phyloP scores from a whole-genome alignment of 2,888 invertebrate species.

The Cheilosia soror region DNA sequence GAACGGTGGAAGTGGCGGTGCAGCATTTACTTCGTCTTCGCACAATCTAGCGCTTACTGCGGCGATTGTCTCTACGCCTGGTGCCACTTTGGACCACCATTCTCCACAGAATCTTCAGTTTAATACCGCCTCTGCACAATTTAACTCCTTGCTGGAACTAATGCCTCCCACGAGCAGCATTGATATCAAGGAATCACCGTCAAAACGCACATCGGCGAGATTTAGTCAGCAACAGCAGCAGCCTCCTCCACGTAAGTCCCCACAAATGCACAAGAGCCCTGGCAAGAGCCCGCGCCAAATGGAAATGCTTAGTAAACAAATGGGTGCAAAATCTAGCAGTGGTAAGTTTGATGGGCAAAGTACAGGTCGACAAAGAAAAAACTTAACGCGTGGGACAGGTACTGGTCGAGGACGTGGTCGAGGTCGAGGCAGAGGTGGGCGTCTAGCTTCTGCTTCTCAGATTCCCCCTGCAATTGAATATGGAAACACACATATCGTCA shows the following conservation, averaged over 20 bases:
- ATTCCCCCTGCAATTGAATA: conserved; percentile 83
- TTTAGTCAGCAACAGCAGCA: conserved; percentile 79
- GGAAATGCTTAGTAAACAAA: conserved; percentile 82
- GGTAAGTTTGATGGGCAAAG: conserved; percentile 72
- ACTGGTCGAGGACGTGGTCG: conserved; percentile 81
- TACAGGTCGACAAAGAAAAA: conserved; percentile 81
- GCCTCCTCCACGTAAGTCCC: conserved; percentile 85
- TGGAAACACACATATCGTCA: conserved; percentile 86
- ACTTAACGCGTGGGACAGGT: conserved; percentile 81
- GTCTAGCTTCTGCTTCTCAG: conserved; percentile 78
- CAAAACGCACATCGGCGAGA: conserved; percentile 79
- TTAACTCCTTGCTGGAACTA: conserved; percentile 77
- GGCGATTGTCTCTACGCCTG: conserved; percentile 89
- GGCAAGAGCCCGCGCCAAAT: conserved; percentile 88
- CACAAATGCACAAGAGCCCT: conserved; percentile 86
- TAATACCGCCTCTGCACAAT: conserved; percentile 62
- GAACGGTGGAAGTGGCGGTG: conserved; percentile 84
- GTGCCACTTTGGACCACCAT: conserved; percentile 78
- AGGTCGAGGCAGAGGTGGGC: conserved; percentile 84
- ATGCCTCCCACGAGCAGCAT: conserved; percentile 76
- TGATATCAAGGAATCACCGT: conserved; percentile 79
- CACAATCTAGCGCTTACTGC: conserved; percentile 93
- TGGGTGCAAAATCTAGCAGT: conserved; percentile 76
- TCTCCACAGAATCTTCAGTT: conserved; percentile 78
- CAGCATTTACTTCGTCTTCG: conserved; percentile 92